These are phyloP conservation scores for Drosophila greeni DNA, from an alignment of 2,888 invertebrate species.

Conservation along the genomic window DNA sequence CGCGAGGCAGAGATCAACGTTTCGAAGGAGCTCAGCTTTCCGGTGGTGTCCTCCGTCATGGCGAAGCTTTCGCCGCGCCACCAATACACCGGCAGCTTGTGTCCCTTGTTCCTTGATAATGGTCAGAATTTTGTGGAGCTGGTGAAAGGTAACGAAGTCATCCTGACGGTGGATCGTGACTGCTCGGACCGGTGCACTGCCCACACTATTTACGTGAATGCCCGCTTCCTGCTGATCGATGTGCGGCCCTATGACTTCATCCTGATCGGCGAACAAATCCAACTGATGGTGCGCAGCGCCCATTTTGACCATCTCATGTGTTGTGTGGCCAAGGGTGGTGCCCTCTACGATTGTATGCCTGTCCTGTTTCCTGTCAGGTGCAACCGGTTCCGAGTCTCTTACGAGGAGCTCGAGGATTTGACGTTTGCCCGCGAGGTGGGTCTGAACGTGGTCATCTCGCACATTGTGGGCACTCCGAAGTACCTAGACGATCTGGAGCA, in stretches of 20 bases:
- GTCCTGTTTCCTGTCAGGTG: slow-evolving; percentile 70
- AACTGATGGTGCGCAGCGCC: slow-evolving; percentile 55
- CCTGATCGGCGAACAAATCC: slow-evolving; percentile 66
- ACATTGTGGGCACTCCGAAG: slow-evolving; percentile 51
- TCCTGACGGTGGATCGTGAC: slow-evolving; percentile 59
- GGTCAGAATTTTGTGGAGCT: slow-evolving; percentile 21
- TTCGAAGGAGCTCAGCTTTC: slow-evolving; percentile 63
- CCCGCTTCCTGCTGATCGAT: slow-evolving; percentile 64
- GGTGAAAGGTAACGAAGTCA: slow-evolving; percentile 36
- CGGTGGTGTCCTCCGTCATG: slow-evolving; percentile 66
- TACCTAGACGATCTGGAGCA: slow-evolving; percentile 59
- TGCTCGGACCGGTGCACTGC: slow-evolving; percentile 51
- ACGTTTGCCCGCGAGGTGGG: slow-evolving; percentile 73
- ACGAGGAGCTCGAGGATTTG: slow-evolving; percentile 76
- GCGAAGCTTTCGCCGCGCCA: slow-evolving; percentile 70
- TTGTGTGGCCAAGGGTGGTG: slow-evolving; percentile 60
- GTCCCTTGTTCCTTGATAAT: neutral
- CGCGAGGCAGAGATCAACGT: slow-evolving; percentile 65
- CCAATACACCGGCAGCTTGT: slow-evolving; percentile 69
- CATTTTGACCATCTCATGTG: slow-evolving; percentile 51
- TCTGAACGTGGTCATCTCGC: slow-evolving; percentile 68
- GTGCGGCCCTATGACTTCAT: slow-evolving; percentile 67
- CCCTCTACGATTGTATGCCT: slow-evolving; percentile 59
- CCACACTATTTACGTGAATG: slow-evolving; percentile 69
- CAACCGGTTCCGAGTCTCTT: slow-evolving; percentile 58